phyloP scores from a whole-genome alignment of 2,797 vertebrate species.

The Myoxocephalus aenaeus region DNA sequence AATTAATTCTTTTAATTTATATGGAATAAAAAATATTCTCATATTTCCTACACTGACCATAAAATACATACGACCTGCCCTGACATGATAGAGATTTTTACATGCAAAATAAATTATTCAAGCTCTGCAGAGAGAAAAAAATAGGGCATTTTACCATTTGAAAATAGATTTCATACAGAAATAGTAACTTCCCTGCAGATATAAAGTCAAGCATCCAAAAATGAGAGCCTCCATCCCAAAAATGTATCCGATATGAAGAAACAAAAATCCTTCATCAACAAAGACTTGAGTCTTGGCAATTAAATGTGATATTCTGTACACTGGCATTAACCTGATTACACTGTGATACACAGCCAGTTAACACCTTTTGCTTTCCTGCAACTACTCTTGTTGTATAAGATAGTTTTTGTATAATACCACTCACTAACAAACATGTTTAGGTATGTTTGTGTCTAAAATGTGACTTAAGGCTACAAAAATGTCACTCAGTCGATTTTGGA shows the following conservation, averaged over 20 bases:
- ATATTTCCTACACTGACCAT: not conserved
- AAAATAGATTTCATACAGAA: constrained; percentile 23
- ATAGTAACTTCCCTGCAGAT: constrained; percentile 8
- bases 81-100: not conserved
- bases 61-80: not conserved
- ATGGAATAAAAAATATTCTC: not conserved
- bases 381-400: not conserved
- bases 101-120: not conserved
- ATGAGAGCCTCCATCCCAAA: not conserved
- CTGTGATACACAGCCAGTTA: not conserved
- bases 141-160: not conserved
- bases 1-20: not conserved
- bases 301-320: not conserved
- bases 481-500: constrained; percentile 11
- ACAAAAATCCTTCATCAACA: not conserved
- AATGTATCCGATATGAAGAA: not conserved
- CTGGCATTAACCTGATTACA: not conserved
- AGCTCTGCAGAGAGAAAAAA: not conserved
- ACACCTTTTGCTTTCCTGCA: not conserved
- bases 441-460: not conserved
- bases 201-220: constrained; percentile 27
- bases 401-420: not conserved
- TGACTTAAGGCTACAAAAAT: not conserved
- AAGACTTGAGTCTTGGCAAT: not conserved
- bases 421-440: not conserved